Evolutionary conservation across 2,888 invertebrate species (phyloP).

Genomic region (Drepanosiphum platanoidis): DNA sequence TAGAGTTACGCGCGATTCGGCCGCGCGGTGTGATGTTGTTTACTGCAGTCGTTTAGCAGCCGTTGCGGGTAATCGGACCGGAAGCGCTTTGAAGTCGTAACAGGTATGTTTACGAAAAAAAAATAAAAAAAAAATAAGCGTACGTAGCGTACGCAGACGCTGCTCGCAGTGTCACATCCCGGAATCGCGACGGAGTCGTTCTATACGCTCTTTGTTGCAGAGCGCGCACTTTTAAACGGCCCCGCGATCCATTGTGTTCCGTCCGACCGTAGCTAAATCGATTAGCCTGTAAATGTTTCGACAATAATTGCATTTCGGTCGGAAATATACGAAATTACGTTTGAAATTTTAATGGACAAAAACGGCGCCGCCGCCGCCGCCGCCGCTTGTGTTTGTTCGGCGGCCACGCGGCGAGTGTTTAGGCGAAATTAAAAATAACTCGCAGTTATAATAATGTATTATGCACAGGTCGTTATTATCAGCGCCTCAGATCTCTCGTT

Average conservation of each 20-base stretch:
- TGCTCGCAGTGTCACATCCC: not conserved
- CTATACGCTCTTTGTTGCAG: not conserved
- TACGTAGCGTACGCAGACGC: no score
- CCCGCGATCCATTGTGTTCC: not conserved
- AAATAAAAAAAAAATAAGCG: no score
- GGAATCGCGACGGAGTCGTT: not conserved
- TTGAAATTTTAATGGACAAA: not conserved
- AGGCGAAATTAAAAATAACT: not conserved
- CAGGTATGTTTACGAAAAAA: no score
- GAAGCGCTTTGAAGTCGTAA: not conserved
- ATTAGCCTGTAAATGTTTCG: not conserved
- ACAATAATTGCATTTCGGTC: not conserved
- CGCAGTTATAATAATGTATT: not conserved
- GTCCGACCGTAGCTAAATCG: not conserved
- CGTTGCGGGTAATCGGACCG: not conserved
- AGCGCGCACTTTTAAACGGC: not conserved
- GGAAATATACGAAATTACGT: not conserved
- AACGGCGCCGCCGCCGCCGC: not conserved
- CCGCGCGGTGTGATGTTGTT: no score
- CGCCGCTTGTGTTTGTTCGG: not conserved
- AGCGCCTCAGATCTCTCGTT: not conserved
- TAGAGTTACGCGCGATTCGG: no score
- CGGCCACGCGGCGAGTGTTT: no score
- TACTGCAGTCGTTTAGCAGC: no score
- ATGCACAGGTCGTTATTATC: not conserved